Evolutionary conservation across 2,888 invertebrate species (phyloP).

Genomic region (Notodonta ziczac): DNA sequence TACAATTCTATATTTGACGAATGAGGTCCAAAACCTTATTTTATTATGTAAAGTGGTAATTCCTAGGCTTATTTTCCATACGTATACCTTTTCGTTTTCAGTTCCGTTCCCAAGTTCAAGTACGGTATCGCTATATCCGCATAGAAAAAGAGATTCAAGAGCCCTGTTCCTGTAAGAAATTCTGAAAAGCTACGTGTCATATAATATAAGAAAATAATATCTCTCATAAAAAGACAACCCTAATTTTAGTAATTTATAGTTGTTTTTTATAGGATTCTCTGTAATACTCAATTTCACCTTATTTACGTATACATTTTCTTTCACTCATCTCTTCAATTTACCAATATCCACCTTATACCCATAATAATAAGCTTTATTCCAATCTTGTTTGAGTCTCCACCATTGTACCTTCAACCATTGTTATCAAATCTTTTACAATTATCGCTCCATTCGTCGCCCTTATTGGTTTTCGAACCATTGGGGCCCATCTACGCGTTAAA

Average conservation of each 20-base stretch:
- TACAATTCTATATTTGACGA: background rate
- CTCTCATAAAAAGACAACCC: too few relatives aligned
- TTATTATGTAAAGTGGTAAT: background rate
- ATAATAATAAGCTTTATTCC: too few relatives aligned
- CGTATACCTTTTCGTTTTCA: conserved; percentile 10
- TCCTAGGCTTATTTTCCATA: conserved; percentile 11
- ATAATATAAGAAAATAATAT: too few relatives aligned
- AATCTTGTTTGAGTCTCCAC: too few relatives aligned
- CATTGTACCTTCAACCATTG: background rate
- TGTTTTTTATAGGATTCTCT: too few relatives aligned
- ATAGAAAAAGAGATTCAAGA: background rate
- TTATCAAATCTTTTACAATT: conserved; percentile 15
- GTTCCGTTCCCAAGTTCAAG: background rate
- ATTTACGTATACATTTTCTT: too few relatives aligned
- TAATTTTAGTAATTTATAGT: too few relatives aligned
- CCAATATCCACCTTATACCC: too few relatives aligned
- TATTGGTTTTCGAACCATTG: conserved; percentile 39
- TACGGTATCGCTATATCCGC: background rate
- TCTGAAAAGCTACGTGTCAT: background rate
- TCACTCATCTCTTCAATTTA: too few relatives aligned
- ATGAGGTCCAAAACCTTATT: background rate
- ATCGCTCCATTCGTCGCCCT: conserved; percentile 19
- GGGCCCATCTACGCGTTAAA: conserved; percentile 35
- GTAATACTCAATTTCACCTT: too few relatives aligned
- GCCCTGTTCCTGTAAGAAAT: background rate